phyloP scores from a whole-genome alignment of 2,888 invertebrate genomes.

The Athalia circularis region DNA sequence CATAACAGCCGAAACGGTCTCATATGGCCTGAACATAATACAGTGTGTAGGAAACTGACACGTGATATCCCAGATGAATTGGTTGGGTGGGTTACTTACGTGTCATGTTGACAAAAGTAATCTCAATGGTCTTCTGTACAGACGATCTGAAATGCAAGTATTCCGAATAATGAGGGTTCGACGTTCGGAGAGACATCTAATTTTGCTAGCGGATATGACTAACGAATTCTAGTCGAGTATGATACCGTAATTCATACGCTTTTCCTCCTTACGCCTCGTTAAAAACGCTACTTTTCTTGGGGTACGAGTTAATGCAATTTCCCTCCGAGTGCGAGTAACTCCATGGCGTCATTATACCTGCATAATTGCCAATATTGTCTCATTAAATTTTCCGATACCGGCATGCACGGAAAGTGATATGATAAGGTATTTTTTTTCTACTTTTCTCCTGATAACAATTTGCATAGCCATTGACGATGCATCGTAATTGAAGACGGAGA shows the following conservation, averaged over 20 bases:
- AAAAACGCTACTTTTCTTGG: no score
- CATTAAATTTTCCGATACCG: slow-evolving; percentile 29
- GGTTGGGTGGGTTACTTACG: slow-evolving; percentile 28
- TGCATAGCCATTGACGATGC: slow-evolving; percentile 31
- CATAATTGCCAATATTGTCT: background rate
- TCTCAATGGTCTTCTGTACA: background rate
- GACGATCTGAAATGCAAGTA: no score
- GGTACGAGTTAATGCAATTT: no score
- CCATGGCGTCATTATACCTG: no score
- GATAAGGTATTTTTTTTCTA: slow-evolving; percentile 23
- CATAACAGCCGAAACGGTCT: slow-evolving; percentile 47
- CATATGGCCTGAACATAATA: slow-evolving; percentile 46
- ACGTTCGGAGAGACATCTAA: background rate
- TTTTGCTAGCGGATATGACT: no score
- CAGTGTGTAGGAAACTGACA: slow-evolving; percentile 32
- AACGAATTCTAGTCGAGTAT: no score
- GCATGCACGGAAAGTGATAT: background rate
- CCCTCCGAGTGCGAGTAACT: no score
- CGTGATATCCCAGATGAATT: slow-evolving; percentile 27
- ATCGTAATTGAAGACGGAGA: background rate
- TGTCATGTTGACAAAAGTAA: background rate
- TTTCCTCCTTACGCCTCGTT: no score
- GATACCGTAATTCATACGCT: no score
- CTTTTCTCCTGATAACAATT: background rate
- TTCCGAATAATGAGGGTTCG: background rate